Conservation (phyloP, 2,113 vertebrate genomes). For the Halcyon malimbica region DNA sequence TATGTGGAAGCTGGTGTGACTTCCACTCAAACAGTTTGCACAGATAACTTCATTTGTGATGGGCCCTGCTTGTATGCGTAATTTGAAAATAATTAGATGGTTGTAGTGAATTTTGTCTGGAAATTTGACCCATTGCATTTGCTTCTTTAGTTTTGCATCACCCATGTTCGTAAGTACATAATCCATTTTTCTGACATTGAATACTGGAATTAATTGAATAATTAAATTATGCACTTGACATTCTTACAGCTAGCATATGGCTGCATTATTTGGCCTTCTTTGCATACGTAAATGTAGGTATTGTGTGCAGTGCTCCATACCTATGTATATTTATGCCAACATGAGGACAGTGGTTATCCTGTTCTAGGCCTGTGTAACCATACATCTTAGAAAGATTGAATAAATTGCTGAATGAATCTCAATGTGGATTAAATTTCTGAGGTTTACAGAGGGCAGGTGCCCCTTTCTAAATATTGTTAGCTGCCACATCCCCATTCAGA, state of each 20-base stretch:
- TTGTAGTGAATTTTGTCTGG: background rate
- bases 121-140: background rate
- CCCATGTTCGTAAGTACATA: background rate
- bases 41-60: background rate
- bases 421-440: background rate
- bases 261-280: background rate
- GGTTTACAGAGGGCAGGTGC: background rate
- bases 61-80: background rate
- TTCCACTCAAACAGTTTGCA: background rate
- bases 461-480: background rate
- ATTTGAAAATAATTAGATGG: background rate
- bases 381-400: background rate
- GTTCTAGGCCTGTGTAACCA: background rate
- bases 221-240: background rate
- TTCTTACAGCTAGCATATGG: background rate
- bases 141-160: background rate
- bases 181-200: background rate
- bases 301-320: background rate
- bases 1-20: background rate
- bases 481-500: background rate
- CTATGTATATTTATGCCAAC: background rate
- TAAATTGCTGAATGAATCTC: background rate
- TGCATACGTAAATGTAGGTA: rapidly evolving
- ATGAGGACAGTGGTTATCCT: background rate
- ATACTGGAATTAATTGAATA: background rate